Evolutionary conservation across 2,888 invertebrate species (phyloP).

Genomic region (Odontomyia ornata): DNA sequence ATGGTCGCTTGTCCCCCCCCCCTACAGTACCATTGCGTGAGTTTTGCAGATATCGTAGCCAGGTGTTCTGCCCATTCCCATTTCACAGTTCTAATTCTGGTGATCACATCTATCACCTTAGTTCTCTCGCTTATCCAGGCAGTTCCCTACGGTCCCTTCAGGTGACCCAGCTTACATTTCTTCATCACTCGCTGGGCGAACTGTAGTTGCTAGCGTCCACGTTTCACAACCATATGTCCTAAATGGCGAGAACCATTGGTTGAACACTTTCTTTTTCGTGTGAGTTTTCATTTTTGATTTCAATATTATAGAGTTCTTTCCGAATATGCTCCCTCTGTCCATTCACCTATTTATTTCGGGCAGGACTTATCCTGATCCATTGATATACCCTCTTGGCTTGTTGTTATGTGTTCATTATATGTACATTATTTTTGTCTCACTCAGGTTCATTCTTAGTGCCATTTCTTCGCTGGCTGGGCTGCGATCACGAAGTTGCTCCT

Average conservation of each 20-base stretch:
- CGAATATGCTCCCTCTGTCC: too few species aligned
- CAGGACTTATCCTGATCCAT: not conserved
- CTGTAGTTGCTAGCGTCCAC: too few species aligned
- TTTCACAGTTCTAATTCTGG: not conserved
- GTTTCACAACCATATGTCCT: too few species aligned
- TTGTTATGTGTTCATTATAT: too few species aligned
- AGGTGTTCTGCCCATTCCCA: not conserved
- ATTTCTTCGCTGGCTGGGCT: not conserved
- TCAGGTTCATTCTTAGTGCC: not conserved
- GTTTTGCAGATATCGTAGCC: not conserved
- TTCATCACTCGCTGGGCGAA: too few species aligned
- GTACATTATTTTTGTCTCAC: too few species aligned
- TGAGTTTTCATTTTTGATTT: too few species aligned
- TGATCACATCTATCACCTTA: not conserved
- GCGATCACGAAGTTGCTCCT: not conserved
- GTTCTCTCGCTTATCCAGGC: conserved; percentile 6
- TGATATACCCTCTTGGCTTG: not conserved
- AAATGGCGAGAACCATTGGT: too few species aligned
- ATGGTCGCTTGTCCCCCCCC: not conserved
- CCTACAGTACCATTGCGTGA: not conserved
- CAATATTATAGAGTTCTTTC: too few species aligned
- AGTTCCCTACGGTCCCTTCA: not conserved
- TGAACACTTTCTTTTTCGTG: too few species aligned
- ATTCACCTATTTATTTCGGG: not conserved
- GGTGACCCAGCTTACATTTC: too few species aligned